phyloP scores from a whole-genome alignment of 2,888 invertebrate species.

The Osedax fenrisi region DNA sequence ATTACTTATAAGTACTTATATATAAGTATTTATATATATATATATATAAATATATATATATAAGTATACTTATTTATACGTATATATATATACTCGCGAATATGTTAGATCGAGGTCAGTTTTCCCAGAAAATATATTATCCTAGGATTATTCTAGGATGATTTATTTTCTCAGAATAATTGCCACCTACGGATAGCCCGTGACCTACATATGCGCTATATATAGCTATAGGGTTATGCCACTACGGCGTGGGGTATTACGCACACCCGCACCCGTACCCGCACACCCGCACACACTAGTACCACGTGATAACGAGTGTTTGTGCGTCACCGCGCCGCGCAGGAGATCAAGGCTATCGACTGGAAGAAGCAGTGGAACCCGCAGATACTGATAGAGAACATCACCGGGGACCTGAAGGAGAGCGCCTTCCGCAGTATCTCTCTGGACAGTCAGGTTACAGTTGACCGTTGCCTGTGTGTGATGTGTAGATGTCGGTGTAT shows the following conservation, averaged over 20 bases:
- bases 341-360: constrained; percentile 32
- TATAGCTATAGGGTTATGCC: too few relatives aligned
- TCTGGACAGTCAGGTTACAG: too few relatives aligned
- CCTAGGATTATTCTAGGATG: too few relatives aligned
- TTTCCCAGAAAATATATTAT: too few relatives aligned
- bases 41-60: not conserved
- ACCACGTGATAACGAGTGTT: too few relatives aligned
- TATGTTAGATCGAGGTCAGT: too few relatives aligned
- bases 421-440: not conserved
- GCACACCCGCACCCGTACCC: not conserved
- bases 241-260: not conserved
- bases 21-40: not conserved
- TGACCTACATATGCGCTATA: too few relatives aligned
- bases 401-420: constrained; percentile 42
- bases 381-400: constrained; percentile 45
- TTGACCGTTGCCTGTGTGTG: too few relatives aligned
- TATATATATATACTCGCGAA: not conserved
- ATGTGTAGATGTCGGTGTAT: too few relatives aligned
- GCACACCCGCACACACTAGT: not conserved
- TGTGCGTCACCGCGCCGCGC: too few relatives aligned
- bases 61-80: not conserved
- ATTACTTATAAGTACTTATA: not conserved
- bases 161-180: too few relatives aligned
- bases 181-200: too few relatives aligned
- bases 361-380: constrained; percentile 43